phyloP scores from a whole-genome alignment of 2,113 vertebrate species.

The Psilopogon haemacephalus region DNA sequence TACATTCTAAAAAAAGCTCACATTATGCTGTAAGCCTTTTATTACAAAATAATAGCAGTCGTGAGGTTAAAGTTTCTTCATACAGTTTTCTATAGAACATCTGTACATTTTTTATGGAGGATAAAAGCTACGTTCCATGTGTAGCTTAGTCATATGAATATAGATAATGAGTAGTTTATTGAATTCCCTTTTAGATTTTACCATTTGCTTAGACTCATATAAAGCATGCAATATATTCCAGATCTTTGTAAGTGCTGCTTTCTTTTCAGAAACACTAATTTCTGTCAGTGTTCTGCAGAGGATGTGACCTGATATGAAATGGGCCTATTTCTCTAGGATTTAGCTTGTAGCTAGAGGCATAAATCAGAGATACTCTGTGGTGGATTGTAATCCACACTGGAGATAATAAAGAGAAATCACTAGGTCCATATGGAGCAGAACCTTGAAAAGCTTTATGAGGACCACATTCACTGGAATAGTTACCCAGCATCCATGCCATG shows the following conservation, averaged over 20 bases:
- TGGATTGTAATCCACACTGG: conserved; percentile 36
- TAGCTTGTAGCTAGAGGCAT: conserved; percentile 36
- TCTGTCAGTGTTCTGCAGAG: conserved; percentile 42
- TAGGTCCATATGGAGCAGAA: conserved; percentile 26
- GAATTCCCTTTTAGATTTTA: conserved; percentile 53
- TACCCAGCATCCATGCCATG: conserved; percentile 9
- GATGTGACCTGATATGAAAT: conserved; percentile 47
- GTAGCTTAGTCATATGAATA: conserved; percentile 69
- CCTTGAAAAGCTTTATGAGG: conserved; percentile 54
- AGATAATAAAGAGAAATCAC: conserved; percentile 39
- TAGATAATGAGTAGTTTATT: conserved; percentile 63
- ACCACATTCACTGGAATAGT: conserved; percentile 38
- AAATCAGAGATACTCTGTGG: conserved; percentile 36
- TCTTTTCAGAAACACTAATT: conserved; percentile 49
- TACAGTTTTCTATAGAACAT: conserved; percentile 70
- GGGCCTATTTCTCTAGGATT: conserved; percentile 45
- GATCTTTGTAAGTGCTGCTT: conserved; percentile 38
- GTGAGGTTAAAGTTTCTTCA: conserved; percentile 75
- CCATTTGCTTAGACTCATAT: conserved; percentile 17
- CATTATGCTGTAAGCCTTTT: conserved; percentile 77
- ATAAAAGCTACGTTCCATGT: conserved; percentile 58
- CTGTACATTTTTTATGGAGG: conserved; percentile 64
- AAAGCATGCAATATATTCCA: conserved; percentile 39
- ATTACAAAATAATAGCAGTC: conserved; percentile 76
- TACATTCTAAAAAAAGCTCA: conserved; percentile 74